Evolutionary conservation across 2,113 vertebrate species (phyloP), one percentile per base, ranked within the genome.

Genomic region (Leuciscus idus): DNA sequence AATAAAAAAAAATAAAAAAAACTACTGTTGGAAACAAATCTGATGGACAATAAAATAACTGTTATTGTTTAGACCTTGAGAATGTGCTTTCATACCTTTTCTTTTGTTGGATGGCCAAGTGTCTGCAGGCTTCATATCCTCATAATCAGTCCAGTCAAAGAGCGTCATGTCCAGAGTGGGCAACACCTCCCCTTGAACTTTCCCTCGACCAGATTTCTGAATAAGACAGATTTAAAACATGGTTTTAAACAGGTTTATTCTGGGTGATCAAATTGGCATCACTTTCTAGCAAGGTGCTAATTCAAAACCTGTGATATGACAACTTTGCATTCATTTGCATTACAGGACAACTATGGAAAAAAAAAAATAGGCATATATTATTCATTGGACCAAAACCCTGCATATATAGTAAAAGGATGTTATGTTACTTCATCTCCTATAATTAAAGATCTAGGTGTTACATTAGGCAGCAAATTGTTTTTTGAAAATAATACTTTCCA

Each of bases 131-230:
- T 96, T 99, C 93, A 99, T 95, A 90, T 99, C 98, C 87, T 99
- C 98, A 3, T 99, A 99, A 92, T 99, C 98, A 0, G 98, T 99
- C 98, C 98, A 99, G 87, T 99, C 98, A 83, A 99, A 99, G 59
- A 99, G 95, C 1, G 96, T 90, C 98, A 99, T 99, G 89, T 99
- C 97, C 86, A 99, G 87, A 0, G 98, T 99, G 74, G 98, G 98
- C 95, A 97, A 95, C 91, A 99, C 97, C 21, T 99, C 98, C 10
- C 96, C 97, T 2, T 96, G 96, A 19, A 93, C 92, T 90, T 95
- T 94, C 84, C 91, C 92, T n/a, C 86, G 93, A 1, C 83, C 92
- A 30, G 91, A 88, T 80, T 87, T 94, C 95, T 95, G 87, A 59
- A n/a, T 57, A 55, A 36, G 57, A 81, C 52, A 70, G 43, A 48